These are phyloP conservation scores for Micropoecilia bifurca DNA, from an alignment of 2,797 vertebrate species.

Conservation along the genomic window DNA sequence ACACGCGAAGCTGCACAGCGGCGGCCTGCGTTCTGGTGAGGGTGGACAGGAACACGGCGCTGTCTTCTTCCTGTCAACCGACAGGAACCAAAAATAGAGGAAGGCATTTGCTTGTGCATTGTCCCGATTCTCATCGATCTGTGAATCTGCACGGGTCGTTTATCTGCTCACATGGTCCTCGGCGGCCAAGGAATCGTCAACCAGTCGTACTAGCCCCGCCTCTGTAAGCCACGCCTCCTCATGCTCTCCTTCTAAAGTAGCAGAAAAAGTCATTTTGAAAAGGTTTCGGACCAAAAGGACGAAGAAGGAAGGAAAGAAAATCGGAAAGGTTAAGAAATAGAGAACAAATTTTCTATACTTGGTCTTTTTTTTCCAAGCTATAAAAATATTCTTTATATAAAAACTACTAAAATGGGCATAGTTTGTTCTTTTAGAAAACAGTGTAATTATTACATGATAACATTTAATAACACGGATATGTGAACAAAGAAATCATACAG, in stretches of 20 bases:
- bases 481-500: constrained; percentile 21
- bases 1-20: constrained; percentile 89
- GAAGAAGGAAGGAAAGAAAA: neutral
- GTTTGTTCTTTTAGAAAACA: constrained; percentile 1
- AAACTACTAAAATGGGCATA: neutral
- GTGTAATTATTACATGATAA: constrained; percentile 44
- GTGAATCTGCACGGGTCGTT: neutral
- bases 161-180: constrained; percentile 62
- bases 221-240: constrained; percentile 97
- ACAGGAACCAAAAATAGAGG: neutral
- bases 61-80: constrained; percentile 84
- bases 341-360: neutral
- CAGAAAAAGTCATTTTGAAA: neutral
- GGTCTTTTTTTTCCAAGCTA: neutral
- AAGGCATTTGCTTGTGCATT: neutral
- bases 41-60: constrained; percentile 87
- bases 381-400: neutral
- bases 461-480: constrained; percentile 20
- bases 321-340: neutral
- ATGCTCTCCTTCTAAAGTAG: constrained; percentile 89
- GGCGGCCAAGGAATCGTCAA: constrained; percentile 79
- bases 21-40: constrained; percentile 92
- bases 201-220: constrained; percentile 90
- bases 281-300: neutral
- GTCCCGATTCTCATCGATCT: neutral